Percentiles rank a stretch among this genome's conserved stretches.
phyloP scores from a whole-genome alignment of 1,140 invertebrate species.

The Dendrolimus punctatus region DNA sequence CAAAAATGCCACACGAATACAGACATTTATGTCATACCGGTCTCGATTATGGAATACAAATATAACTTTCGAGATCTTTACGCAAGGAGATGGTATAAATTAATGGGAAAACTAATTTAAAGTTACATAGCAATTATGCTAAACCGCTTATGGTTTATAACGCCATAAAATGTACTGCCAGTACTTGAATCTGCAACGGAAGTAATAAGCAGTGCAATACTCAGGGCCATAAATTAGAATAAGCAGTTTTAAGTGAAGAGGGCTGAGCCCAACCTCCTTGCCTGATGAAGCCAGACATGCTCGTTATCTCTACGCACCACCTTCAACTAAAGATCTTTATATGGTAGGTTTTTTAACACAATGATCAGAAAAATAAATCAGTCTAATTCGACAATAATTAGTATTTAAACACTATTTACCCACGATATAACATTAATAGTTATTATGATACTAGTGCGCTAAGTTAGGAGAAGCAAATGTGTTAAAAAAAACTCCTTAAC shows the following conservation, averaged over 20 bases:
- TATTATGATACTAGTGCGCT: too few relatives aligned
- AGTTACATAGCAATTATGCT: slow-evolving; percentile 60
- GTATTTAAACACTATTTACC: too few relatives aligned
- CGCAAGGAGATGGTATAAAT: slow-evolving; percentile 41
- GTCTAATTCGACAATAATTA: too few relatives aligned
- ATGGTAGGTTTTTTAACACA: too few relatives aligned
- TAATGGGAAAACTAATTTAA: slow-evolving; percentile 60
- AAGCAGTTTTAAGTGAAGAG: slow-evolving; percentile 54
- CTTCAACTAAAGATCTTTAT: too few relatives aligned
- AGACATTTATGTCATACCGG: background rate
- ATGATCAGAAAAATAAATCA: too few relatives aligned
- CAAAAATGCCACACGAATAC: too few relatives aligned
- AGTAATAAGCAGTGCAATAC: slow-evolving; percentile 65
- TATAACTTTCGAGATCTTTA: slow-evolving; percentile 13
- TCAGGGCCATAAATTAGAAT: slow-evolving; percentile 60
- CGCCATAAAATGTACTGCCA: slow-evolving; percentile 59
- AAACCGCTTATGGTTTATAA: slow-evolving; percentile 59
- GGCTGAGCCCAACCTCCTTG: slow-evolving; percentile 19
- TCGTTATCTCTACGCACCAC: too few relatives aligned
- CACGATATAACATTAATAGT: too few relatives aligned
- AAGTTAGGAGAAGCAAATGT: too few relatives aligned
- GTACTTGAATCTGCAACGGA: slow-evolving; percentile 56
- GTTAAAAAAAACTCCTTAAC: too few relatives aligned
- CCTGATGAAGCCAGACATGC: background rate
- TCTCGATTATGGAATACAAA: background rate